Evolutionary conservation across 2,797 vertebrate genomes (phyloP).

Genomic region (Myripristis murdjan): DNA sequence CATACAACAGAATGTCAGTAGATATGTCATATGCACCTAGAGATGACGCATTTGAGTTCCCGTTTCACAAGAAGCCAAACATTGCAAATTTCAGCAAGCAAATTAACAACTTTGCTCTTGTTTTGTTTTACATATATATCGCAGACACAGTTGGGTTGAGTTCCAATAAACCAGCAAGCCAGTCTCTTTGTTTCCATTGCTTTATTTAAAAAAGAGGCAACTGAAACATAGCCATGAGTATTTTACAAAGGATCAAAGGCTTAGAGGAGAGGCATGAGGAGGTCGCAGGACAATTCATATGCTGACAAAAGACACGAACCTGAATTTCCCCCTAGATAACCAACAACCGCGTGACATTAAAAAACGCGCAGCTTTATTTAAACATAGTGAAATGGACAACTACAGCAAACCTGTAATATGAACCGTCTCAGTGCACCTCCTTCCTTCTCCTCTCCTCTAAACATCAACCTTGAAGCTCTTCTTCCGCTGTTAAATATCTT

Average conservation of each 20-base stretch:
- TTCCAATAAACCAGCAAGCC: slow-evolving; percentile 6
- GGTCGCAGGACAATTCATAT: slow-evolving; percentile 17
- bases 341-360: slow-evolving; percentile 11
- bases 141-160: no score
- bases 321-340: slow-evolving; percentile 13
- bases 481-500: slow-evolving; percentile 19
- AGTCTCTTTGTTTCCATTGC: slow-evolving; percentile 45
- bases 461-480: slow-evolving; percentile 27
- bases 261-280: slow-evolving; percentile 33
- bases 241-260: slow-evolving; percentile 58
- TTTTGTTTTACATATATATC: no score
- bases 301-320: slow-evolving; percentile 13
- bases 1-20: no score
- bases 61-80: no score
- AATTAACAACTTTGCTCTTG: no score
- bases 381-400: slow-evolving; percentile 1
- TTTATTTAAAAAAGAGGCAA: slow-evolving; percentile 79
- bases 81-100: no score
- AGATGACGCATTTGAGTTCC: no score
- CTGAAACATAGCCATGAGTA: slow-evolving; percentile 57
- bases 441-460: slow-evolving; percentile 7
- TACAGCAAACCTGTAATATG: slow-evolving; percentile 11
- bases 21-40: no score
- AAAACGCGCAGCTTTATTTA: background rate
- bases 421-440: slow-evolving; percentile 14